Base-by-base conservation (phyloP, 2,888 invertebrate genomes). In the Brenthis ino region DNA sequence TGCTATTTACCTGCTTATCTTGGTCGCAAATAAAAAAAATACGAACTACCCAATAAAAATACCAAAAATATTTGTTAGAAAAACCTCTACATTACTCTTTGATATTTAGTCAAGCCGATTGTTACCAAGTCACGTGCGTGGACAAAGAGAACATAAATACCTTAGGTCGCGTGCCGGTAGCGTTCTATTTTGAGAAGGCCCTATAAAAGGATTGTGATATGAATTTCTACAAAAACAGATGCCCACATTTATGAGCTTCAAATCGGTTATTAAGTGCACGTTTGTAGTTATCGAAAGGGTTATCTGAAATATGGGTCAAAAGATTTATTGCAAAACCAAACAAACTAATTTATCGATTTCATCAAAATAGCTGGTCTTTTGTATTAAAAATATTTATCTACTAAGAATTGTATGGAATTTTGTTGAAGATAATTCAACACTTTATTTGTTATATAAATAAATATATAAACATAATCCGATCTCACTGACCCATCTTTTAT, bases 171-270 rank as follows among this genome's bases (percentile, higher is more conserved):
- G 72, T 72, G 69, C 74, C 73, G 75, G 71, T 75, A 69, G 72
- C 71, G 73, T 71, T 76, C 74, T 76, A 72, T 67, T 74, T 69
- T 53, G 37, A 48, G 65, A 56, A 56, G 67, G 66, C 60, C 73
- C 74, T 67, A 79, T 78, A 63, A 70, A 70, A 70, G 72, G 70
- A 70, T 70, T 72, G 50, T 56, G 51, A 56, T 68, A 57, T 56
- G 60, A 68, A 66, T 61, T 67, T 47, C 33, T 43, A 60, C 63
- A 82, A 74, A 77, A 85, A 78, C 89, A 89, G 86, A 89, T 85
- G 85, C 80, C 79, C 72, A 66, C 65, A 73, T 81, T 87, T 84
- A 86, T 84, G 84, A 81, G 73, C 82, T 83, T 80, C 80, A 77
- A 87, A 88, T 84, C 72, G 80, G 63, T 78, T 77, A 72, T 70